These are phyloP conservation scores for Drosophila sulfurigaster DNA, from an alignment of 1,140 invertebrate species.

Conservation along the genomic window DNA sequence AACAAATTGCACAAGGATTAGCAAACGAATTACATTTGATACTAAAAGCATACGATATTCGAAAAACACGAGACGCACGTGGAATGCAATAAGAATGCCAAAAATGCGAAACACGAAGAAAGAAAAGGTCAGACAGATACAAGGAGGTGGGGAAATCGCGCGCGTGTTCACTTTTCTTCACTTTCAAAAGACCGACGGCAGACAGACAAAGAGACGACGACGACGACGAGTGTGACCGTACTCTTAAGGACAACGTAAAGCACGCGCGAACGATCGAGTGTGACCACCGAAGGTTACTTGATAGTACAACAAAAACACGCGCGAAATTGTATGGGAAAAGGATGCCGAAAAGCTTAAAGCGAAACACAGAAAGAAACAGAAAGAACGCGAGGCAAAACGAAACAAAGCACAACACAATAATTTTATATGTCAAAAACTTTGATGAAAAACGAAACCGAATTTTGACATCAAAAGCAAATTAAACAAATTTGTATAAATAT, in stretches of 20 bases:
- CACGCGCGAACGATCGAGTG: conserved; percentile 1
- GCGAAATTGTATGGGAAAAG: conserved; percentile 23
- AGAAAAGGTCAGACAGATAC: not conserved
- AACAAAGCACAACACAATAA: conserved; percentile 19
- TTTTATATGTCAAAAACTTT: not conserved
- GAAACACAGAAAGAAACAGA: conserved; percentile 22
- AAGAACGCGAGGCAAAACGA: conserved; percentile 1
- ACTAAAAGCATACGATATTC: conserved; percentile 14
- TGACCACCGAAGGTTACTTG: conserved; percentile 3
- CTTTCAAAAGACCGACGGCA: no score
- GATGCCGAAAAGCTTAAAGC: conserved; percentile 52
- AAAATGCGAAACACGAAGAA: conserved; percentile 28
- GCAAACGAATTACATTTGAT: conserved; percentile 30
- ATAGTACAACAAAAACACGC: conserved; percentile 22
- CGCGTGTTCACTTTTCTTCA: conserved; percentile 37
- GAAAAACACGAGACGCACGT: conserved; percentile 38
- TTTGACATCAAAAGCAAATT: conserved; percentile 26
- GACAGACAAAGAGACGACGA: not conserved
- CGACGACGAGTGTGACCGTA: not conserved
- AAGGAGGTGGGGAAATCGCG: conserved; percentile 21
- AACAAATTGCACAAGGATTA: conserved; percentile 27
- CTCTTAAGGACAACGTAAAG: no score
- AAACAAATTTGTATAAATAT: conserved; percentile 7
- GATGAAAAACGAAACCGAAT: conserved; percentile 11
- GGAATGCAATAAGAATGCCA: conserved; percentile 51